Conservation (phyloP, 2,797 vertebrate genomes). For the Lithobates sylvaticus region DNA sequence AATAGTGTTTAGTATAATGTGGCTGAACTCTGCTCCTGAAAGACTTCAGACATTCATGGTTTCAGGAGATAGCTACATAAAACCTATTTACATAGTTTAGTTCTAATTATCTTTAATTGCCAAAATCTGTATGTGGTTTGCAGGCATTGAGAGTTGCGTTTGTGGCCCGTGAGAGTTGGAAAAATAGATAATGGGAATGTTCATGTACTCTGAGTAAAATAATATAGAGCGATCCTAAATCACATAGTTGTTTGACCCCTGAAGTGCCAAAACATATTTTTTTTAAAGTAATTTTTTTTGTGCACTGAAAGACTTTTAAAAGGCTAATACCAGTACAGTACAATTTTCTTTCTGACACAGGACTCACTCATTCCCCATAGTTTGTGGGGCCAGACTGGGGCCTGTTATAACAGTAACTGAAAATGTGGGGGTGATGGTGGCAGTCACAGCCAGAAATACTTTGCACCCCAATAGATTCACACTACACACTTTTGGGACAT, state of each 20-base stretch:
- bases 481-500: no score
- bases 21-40: conserved; percentile 42
- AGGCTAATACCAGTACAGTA: background rate
- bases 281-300: background rate
- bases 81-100: conserved; percentile 52
- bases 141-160: conserved; percentile 15
- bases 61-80: conserved; percentile 37
- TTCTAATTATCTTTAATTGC: conserved; percentile 49
- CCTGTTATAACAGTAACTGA: no score
- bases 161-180: background rate
- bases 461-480: no score
- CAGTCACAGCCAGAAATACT: no score
- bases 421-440: no score
- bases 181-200: background rate
- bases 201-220: background rate
- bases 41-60: conserved; percentile 47
- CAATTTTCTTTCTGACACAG: background rate
- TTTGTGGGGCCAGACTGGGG: no score
- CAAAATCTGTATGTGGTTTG: conserved; percentile 35
- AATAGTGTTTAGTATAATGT: conserved; percentile 27
- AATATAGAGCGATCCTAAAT: background rate
- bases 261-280: background rate
- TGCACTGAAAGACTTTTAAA: no score
- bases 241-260: background rate
- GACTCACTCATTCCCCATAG: background rate